Percentiles rank a stretch among this genome's conserved stretches.
These are phyloP conservation scores for Butorides virescens DNA, from an alignment of 2,113 vertebrate genomes.

Conservation along the genomic window DNA sequence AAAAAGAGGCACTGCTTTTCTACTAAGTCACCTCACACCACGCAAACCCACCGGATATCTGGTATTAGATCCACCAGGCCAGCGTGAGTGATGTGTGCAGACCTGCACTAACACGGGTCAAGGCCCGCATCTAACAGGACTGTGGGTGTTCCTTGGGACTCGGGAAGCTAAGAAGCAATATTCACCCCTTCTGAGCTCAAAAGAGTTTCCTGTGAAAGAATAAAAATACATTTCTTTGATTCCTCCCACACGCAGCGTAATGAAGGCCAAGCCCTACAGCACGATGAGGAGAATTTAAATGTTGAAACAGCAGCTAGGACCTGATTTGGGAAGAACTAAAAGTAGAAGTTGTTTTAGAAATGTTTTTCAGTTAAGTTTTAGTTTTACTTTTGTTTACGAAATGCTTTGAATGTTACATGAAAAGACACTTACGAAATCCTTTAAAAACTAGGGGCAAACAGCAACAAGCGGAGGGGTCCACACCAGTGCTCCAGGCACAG, in stretches of 20 bases:
- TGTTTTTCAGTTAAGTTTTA: not conserved
- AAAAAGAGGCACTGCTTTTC: not conserved
- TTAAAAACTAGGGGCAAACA: not conserved
- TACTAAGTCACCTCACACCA: not conserved
- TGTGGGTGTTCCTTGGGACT: not conserved
- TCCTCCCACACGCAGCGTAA: not conserved
- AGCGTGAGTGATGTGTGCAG: not conserved
- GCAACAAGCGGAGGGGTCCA: not conserved
- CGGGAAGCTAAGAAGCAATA: not conserved
- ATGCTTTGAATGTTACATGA: not conserved
- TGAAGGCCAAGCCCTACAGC: not conserved
- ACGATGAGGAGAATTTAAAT: not conserved
- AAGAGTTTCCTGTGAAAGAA: not conserved
- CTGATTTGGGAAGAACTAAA: not conserved
- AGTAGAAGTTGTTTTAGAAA: not conserved
- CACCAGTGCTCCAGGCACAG: not conserved
- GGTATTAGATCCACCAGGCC: not conserved
- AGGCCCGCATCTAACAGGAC: not conserved
- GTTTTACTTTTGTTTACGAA: not conserved
- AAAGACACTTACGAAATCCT: not conserved
- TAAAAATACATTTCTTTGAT: not conserved
- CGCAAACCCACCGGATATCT: not conserved
- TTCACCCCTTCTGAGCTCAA: not conserved
- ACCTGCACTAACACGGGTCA: not conserved
- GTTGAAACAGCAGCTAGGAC: not conserved